Base-by-base conservation (phyloP, 2,888 invertebrate genomes). In the Pristionchus fissidentatus region DNA sequence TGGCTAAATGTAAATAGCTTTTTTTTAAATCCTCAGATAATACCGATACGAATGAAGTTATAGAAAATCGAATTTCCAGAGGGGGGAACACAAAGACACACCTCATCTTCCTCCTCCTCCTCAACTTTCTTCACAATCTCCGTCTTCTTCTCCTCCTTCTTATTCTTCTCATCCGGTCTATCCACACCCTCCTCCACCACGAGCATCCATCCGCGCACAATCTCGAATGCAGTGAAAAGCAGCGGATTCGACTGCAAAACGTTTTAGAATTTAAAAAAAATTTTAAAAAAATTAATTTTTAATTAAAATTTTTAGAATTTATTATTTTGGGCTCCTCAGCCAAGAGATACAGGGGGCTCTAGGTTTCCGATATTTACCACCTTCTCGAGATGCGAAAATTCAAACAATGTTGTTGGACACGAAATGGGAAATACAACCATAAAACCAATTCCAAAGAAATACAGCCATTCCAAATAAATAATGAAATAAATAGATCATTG, bases 171-270 rank as follows among this genome's bases (percentile, higher is more conserved):
- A n/a, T 26, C 13, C 38, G 22, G 5, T 52, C 46, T 81, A 35
- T 46, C 35, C 62, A 49, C 46, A 26, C 13, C 70, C 26, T 83
- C 73, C 26, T 83, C 15, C 15, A 70, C 73, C n/a, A 55, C 83
- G 22, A 83, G 22, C 29, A 83, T 43, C 83, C 83, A 83, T 35
- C 83, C 83, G 1, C 73, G 35, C 0, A 83, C 73, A 29, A 83
- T 73, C 29, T 73, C 52, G 70, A 83, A 55, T 1, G 83, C 73
- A 22, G 83, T 83, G 73, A 73, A 83, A 19, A 83, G 83, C 1
- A 83, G 7, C 38, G 83, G 83, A 70, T 83, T 83, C 26, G 41
- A 83, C 83, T 81, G 80, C 7, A 80, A 60, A 60, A 15, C 49
- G 19, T 49, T 49, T 49, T 15, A 41, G 41, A 19, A 55, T 55